These are phyloP conservation scores for Megamerina dolium DNA, from an alignment of 2,888 invertebrate genomes.

Conservation along the genomic window DNA sequence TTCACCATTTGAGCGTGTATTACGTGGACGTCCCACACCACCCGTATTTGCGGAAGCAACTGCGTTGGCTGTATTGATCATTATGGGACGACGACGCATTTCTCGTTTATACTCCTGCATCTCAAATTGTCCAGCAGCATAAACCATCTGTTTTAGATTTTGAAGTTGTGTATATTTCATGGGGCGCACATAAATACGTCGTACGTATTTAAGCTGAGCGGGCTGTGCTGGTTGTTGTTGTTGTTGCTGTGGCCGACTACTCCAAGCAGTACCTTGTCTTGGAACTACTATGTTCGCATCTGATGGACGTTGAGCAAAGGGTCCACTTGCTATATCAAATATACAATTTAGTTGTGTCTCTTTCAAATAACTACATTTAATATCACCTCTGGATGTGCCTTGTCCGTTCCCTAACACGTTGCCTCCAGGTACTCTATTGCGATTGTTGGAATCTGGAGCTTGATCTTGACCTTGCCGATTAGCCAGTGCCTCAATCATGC, in stretches of 20 bases:
- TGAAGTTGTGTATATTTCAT: constrained; percentile 52
- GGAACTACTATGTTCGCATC: constrained; percentile 15
- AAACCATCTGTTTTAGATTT: constrained; percentile 45
- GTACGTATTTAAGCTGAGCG: constrained; percentile 56
- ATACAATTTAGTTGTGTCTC: constrained; percentile 16
- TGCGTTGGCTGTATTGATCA: constrained; percentile 57
- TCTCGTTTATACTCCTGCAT: constrained; percentile 70
- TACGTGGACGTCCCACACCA: constrained; percentile 33
- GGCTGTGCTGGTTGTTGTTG: constrained; percentile 17
- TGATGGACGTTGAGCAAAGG: constrained; percentile 16
- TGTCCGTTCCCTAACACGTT: constrained; percentile 32
- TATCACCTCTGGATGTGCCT: constrained; percentile 20
- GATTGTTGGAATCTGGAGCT: constrained; percentile 42
- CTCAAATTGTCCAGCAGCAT: constrained; percentile 47
- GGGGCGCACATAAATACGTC: constrained; percentile 57
- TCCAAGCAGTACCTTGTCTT: constrained; percentile 23
- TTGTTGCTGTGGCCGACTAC: constrained; percentile 23
- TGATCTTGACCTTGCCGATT: constrained; percentile 52
- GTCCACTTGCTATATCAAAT: background rate
- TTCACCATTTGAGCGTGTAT: constrained; percentile 32
- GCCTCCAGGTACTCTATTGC: constrained; percentile 21
- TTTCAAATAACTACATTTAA: too few relatives aligned
- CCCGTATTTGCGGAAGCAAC: constrained; percentile 42
- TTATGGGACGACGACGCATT: constrained; percentile 68
- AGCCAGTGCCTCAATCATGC: constrained; percentile 64